Base-by-base conservation (phyloP, 2,113 vertebrate genomes). In the Ondatra zibethicus region DNA sequence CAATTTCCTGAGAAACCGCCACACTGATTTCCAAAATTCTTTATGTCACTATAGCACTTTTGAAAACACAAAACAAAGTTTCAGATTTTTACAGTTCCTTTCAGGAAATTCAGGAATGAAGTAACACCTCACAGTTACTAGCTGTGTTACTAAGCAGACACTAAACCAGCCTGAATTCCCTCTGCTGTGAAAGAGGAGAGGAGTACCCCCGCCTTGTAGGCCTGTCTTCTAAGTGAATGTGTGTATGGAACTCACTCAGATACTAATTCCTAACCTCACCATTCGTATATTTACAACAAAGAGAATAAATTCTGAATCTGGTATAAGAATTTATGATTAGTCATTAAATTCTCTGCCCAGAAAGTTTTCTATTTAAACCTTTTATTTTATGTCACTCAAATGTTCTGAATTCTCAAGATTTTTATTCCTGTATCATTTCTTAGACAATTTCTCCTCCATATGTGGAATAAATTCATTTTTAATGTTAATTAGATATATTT, bases 401-500 rank as follows among this genome's bases (percentile, higher is more conserved):
- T 55, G 9, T 70, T 88, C 70, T 73, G 4, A 66, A 36, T 92
- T 84, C 50, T 95, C 52, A 47, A 13, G 87, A 77, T 77, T 94
- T 94, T 78, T 89, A 7, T 91, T 50, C 6, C 1, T 77, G 19
- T 42, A 7, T 89, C 14, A 80, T 75, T 12, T 55, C 5, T 95
- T 39, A 80, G 73, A 86, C 2, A 94, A 68, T 94, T 90, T 82
- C 7, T 68, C 12, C 39, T 73, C 33, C 82, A 47, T 72, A 61
- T 78, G 29, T 27, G 36, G 2, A 12, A 85, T 19, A 11, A 39
- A 29, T 73, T 68, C 14, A 12, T 89, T 55, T n/a, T 25, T 3
- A 72, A 86, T 75, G 86, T 93, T 93, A 82, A 87, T 45, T 68
- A 10, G n/a, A 5, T 77, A 33, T n/a, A 65, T 90, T 89, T 90